These are phyloP conservation scores for Spatula versicolor DNA, from an alignment of 2,797 vertebrate species.

Conservation along the genomic window DNA sequence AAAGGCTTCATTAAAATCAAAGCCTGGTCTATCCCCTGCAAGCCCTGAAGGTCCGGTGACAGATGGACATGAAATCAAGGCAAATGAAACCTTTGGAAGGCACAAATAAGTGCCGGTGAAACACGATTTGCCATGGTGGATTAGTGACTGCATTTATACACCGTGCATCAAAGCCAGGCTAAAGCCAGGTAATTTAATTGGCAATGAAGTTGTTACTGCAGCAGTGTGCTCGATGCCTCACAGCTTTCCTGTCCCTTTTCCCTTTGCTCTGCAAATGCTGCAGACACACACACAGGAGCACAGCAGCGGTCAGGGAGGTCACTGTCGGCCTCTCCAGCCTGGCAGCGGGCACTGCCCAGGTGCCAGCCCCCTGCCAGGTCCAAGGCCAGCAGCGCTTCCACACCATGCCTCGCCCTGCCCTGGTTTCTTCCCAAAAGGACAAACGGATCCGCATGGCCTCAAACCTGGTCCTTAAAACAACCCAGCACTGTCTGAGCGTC, in stretches of 20 bases:
- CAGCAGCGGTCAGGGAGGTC: not conserved
- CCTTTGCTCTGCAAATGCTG: not conserved
- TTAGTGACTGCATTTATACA: not conserved
- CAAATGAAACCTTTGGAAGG: not conserved
- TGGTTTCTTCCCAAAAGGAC: not conserved
- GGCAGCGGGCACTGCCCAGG: not conserved
- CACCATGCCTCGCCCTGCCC: not conserved
- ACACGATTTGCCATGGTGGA: not conserved
- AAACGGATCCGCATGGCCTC: rapidly evolving
- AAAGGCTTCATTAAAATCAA: slow-evolving; percentile 13
- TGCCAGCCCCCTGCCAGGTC: not conserved
- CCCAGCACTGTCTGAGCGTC: rapidly evolving
- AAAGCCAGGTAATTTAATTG: not conserved
- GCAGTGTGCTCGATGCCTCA: rapidly evolving
- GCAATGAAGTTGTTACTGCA: not conserved
- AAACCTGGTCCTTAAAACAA: not conserved
- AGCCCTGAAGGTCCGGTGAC: not conserved
- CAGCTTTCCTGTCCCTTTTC: not conserved
- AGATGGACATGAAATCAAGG: not conserved
- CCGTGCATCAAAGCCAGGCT: not conserved
- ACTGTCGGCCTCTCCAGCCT: not conserved
- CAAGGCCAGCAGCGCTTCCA: rapidly evolving
- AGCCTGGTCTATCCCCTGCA: not conserved
- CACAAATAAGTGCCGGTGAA: not conserved
- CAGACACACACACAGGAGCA: rapidly evolving